phyloP scores from a whole-genome alignment of 2,113 vertebrate genomes.

The Brachypodius melanocephalos region DNA sequence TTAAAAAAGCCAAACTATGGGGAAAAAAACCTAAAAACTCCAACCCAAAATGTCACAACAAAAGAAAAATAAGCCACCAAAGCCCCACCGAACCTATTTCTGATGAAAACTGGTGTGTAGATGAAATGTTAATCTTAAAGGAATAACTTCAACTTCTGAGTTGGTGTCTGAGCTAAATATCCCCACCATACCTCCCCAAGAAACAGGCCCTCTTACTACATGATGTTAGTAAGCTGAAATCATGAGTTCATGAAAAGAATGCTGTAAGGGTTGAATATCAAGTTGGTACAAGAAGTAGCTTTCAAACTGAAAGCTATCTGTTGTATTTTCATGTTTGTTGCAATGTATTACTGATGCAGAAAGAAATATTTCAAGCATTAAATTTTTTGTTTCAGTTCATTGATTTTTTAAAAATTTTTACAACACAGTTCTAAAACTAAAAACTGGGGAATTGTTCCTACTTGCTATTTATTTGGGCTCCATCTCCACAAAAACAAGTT shows the following conservation, averaged over 20 bases:
- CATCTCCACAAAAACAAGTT: neutral
- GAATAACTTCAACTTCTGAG: neutral
- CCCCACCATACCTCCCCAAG: no score
- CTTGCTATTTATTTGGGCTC: neutral
- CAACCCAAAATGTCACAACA: neutral
- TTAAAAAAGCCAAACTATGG: neutral
- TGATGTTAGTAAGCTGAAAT: neutral
- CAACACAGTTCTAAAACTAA: neutral
- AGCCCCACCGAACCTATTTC: neutral
- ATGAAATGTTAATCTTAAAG: neutral
- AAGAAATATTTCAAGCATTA: neutral
- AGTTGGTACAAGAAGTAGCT: neutral
- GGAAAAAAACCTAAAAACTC: no score
- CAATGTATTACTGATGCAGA: neutral
- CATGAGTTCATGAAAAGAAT: neutral
- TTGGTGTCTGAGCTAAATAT: neutral
- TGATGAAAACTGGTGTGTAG: neutral
- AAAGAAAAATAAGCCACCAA: neutral
- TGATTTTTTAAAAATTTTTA: neutral
- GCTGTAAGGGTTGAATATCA: neutral
- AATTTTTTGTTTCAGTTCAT: neutral
- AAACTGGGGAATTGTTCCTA: neutral
- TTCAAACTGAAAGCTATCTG: neutral
- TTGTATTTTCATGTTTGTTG: neutral
- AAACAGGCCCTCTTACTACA: neutral